phyloP scores from a whole-genome alignment of 2,113 vertebrate species.

The Cranoglanis bouderius region DNA sequence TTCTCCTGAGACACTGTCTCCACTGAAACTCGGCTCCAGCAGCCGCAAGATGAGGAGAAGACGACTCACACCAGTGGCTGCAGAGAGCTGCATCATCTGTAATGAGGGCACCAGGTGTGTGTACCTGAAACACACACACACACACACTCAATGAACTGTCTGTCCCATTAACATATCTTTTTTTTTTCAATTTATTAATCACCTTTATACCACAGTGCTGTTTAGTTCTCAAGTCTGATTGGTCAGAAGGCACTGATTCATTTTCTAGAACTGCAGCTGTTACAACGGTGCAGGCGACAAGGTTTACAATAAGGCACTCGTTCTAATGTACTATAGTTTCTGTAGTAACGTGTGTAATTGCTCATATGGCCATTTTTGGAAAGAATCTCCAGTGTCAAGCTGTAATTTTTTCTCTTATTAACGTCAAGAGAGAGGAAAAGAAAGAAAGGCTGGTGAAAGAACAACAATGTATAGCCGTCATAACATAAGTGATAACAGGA shows the following conservation, averaged over 20 bases:
- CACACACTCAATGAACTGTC: not conserved
- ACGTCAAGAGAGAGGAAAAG: not conserved
- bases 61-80: slow-evolving; percentile 76
- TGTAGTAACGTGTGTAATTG: not conserved
- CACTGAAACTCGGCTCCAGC: slow-evolving; percentile 68
- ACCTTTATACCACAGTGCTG: not conserved
- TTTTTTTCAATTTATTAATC: not conserved
- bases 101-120: slow-evolving; percentile 72
- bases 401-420: not conserved
- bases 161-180: not conserved
- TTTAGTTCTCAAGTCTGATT: not conserved
- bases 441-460: not conserved
- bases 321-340: not conserved
- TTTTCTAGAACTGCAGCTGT: not conserved
- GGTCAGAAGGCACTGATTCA: not conserved
- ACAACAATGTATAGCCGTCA: not conserved
- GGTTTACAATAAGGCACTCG: not conserved
- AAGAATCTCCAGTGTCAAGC: not conserved
- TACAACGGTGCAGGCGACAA: too few relatives aligned
- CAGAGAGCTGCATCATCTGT: slow-evolving; percentile 76
- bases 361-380: not conserved
- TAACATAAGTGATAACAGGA: not conserved
- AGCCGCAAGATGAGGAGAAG: slow-evolving; percentile 75
- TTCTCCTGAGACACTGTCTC: slow-evolving; percentile 68
- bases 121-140: slow-evolving; percentile 66